Base-by-base conservation (phyloP, 2,888 invertebrate genomes). In the Caenorhabditis japonica region DNA sequence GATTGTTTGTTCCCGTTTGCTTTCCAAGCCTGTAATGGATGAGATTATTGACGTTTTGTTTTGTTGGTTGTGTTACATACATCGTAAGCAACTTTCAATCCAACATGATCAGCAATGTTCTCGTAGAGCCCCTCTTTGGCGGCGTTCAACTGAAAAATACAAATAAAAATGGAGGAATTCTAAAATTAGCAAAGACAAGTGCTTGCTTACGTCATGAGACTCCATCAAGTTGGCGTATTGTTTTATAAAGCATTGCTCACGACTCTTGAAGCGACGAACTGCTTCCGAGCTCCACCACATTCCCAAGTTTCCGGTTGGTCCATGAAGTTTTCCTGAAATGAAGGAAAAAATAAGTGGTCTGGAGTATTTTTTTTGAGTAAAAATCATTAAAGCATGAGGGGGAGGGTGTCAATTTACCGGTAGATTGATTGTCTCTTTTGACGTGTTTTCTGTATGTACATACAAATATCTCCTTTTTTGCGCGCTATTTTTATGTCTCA, bases 41-140 rank as follows among this genome's bases (percentile, higher is more conserved):
- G 30, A 21, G 4, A 12, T 38, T 8, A n/a, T 27, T 33, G 2
- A 13, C 13, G 17, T 19, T 4, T 43, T n/a, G n/a, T n/a, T n/a
- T n/a, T n/a, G n/a, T n/a, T n/a, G n/a, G n/a, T n/a, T n/a, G n/a
- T n/a, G n/a, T n/a, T n/a, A n/a, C n/a, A n/a, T 25, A 74, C 76
- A 55, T 72, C 53, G 30, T 51, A 78, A 23, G 78, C 70, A 13
- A 76, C 71, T 43, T 74, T 73, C n/a, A 78, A 39, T 15, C 78
- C 78, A 15, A 74, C 74, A 27, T 73, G 44, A 59, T 78, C 78
- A 4, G 78, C 78, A 34, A 78, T 68, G 46, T 74, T 78, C 30
- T 78, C 78, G 44, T 74, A 76, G 44, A 75, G 71, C 2, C 76
- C 70, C 10, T 47, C 58, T 30, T 56, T 51, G 17, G 76, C 73